Evolutionary conservation across 2,113 vertebrate species (phyloP).

Genomic region (Centropus unirufus): DNA sequence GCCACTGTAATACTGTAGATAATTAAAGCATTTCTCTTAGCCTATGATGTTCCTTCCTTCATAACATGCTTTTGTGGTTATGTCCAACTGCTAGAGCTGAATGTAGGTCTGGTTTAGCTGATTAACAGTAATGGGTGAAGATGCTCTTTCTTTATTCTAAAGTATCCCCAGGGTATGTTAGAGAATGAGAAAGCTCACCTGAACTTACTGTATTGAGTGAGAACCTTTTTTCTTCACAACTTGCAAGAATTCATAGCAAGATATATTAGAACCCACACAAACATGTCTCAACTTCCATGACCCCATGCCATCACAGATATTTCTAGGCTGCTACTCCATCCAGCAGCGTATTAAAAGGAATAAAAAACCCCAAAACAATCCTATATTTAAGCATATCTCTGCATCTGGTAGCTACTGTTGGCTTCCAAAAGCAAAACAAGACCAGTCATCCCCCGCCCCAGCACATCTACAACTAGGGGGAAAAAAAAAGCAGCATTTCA

Average conservation of each 20-base stretch:
- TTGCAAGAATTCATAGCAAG: not conserved
- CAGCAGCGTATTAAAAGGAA: not conserved
- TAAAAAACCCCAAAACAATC: not conserved
- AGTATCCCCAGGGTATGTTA: not conserved
- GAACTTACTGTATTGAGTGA: not conserved
- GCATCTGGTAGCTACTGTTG: not conserved
- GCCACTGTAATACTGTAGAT: not conserved
- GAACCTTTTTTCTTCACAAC: not conserved
- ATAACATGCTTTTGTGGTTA: not conserved
- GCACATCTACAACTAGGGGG: fast-evolving
- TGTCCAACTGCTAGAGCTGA: not conserved
- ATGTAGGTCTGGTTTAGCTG: not conserved
- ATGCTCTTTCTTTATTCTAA: not conserved
- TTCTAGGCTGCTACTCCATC: not conserved
- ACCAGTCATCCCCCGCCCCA: not conserved
- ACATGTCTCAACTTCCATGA: fast-evolving
- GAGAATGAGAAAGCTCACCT: not conserved
- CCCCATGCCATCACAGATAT: not conserved
- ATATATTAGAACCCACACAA: not conserved
- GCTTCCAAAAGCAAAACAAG: not conserved
- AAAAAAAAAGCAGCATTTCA: not conserved
- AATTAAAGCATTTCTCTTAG: not conserved
- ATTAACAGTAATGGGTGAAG: not conserved
- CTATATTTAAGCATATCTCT: not conserved
- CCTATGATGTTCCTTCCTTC: not conserved